Evolutionary conservation across 2,797 vertebrate genomes (phyloP), one percentile per base, ranked within the genome.

Genomic region (Rhinichthys osculus): DNA sequence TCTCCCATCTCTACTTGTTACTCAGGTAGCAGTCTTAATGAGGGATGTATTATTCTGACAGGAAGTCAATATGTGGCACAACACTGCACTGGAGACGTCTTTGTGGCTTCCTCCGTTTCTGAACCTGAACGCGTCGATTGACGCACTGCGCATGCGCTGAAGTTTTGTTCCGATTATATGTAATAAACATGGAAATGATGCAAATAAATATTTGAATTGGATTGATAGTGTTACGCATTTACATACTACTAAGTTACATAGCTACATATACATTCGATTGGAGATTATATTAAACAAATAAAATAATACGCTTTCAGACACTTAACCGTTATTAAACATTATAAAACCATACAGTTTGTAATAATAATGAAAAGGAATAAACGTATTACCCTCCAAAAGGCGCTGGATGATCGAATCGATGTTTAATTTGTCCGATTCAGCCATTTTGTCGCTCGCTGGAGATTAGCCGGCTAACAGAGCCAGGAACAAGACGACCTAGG

Each of bases 331-430:
- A 16, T 80, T 44, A 11, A 42, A 44, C 16, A 78, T 5, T 9
- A 35, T 1, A 71, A 78, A 44, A 69, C 17, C 5, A 4, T 0
- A 33, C 7, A 5, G 3, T 44, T 19, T 64, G 16, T 17, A 19
- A 44, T 21, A 38, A 57, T 17, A 33, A 66, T 33, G 33, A 13
- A 3, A 27, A 47, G 54, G 0, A n/a, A 33, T 33, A 54, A 8
- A n/a, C 38, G 6, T 19, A 94, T 95, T 94, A 96, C 95, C 96
- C 93, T 96, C 96, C 89, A 96, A 89, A 86, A 96, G 94, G 86
- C 96, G 95, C 88, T 96, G 95, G 92, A 96, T 96, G 85, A 96
- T 95, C 78, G 95, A 96, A 90, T 96, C 96, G 89, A 96, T 96
- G 93, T 96, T 96, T 90, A 96, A 69, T 89, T 96, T 96, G 74